Conservation (phyloP, 2,113 vertebrate genomes). For the Upupa epops region DNA sequence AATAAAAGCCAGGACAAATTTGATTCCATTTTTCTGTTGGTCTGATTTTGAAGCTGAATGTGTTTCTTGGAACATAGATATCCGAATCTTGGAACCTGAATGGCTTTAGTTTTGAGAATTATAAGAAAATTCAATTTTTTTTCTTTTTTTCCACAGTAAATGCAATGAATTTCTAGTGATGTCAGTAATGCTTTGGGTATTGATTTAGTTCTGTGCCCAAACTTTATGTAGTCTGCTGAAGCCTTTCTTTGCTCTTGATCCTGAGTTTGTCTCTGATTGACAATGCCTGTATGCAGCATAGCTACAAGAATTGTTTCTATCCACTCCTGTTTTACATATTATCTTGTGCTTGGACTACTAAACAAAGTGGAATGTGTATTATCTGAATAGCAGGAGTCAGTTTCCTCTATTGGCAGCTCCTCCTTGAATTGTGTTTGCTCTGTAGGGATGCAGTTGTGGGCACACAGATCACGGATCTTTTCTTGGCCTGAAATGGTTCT, state of each 20-base stretch:
- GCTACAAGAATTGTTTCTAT: not conserved
- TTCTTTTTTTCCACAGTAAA: not conserved
- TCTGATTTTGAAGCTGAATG: not conserved
- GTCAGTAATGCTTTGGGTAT: not conserved
- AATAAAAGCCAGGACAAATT: not conserved
- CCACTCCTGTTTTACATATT: not conserved
- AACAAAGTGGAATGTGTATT: not conserved
- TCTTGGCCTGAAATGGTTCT: not conserved
- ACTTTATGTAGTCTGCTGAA: not conserved
- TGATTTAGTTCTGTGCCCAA: not conserved
- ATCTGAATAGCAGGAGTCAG: not conserved
- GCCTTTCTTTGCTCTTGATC: not conserved
- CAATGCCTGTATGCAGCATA: not conserved
- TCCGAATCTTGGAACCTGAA: not conserved
- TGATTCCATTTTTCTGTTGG: not conserved
- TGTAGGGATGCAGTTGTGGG: not conserved
- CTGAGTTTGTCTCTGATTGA: too few relatives aligned
- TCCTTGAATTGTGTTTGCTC: not conserved
- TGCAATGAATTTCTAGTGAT: not conserved
- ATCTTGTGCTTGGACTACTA: not conserved
- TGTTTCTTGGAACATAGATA: not conserved
- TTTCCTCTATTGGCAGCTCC: not conserved
- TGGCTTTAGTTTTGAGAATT: not conserved
- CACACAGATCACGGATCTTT: not conserved
- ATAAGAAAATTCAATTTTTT: not conserved